Base-by-base conservation (phyloP, 2,113 vertebrate genomes). In the Furnarius figulus region DNA sequence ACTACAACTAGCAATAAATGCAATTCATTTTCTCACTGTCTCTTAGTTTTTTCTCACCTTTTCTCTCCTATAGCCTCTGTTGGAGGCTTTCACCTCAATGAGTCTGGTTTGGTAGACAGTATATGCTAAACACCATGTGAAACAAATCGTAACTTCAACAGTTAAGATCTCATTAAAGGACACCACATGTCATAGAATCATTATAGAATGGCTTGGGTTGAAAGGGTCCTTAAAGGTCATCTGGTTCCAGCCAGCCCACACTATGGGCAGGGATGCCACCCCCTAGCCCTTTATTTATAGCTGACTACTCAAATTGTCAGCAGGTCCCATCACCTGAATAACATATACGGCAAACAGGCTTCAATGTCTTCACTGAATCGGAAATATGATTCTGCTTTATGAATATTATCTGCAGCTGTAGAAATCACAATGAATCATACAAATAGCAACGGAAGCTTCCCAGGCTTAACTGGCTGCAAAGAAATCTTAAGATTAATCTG, bases 271-370 rank as follows among this genome's bases (percentile, higher is more conserved):
- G 14, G 8, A 24, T 46, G 37, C 5, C 52, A 21, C 19, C 19
- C 44, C 4, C 4, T 28, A 58, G 5, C 19, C 9, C 52, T 62
- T 47, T 13, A 13, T 4, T 8, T 12, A 16, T 2, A 52, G 8
- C 7, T 56, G 39, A 35, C 15, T 49, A 27, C 7, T 66, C 37
- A 78, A 63, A 67, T 15, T 53, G 16, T 47, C 37, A 47, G 53
- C 46, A n/a, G 37, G 31, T 58, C 24, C 12, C 24, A 49, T 14
- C 11, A 14, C 9, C 5, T 28, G 7, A 53, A 52, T 31, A 62
- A 49, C 0, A 0, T 2, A 23, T 20, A 8, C 12, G 7, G 23
- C 0, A 9, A 83, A 71, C 10, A 50, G 4, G 13, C 14, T 79
- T 83, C 22, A 33, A 1, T 42, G 11, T 66, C 30, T 58, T 53